phyloP scores from a whole-genome alignment of 2,113 vertebrate species.

The Oncorhynchus clarkii region DNA sequence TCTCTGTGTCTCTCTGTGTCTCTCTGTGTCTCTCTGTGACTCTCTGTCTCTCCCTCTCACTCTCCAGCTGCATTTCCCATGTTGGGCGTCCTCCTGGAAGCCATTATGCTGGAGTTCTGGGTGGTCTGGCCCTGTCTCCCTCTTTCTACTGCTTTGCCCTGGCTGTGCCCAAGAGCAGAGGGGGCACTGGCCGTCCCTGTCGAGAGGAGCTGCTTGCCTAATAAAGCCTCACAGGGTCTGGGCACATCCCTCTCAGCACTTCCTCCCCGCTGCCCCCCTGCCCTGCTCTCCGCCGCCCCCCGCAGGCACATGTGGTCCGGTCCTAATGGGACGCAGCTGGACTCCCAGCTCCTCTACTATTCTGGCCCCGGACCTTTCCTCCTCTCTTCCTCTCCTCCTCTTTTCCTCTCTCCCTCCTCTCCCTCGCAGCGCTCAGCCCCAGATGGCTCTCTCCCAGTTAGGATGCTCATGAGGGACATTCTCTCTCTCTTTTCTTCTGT shows the following conservation, averaged over 20 bases:
- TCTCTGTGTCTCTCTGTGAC: not conserved
- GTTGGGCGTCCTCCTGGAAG: slow-evolving; percentile 77
- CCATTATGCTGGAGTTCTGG: slow-evolving; percentile 83
- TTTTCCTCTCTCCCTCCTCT: slow-evolving; percentile 11
- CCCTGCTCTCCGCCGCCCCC: slow-evolving; percentile 84
- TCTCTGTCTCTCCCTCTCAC: not conserved
- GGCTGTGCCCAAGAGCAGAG: slow-evolving; percentile 85
- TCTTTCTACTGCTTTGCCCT: slow-evolving; percentile 85
- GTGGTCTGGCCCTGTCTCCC: slow-evolving; percentile 82
- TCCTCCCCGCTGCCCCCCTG: slow-evolving; percentile 88
- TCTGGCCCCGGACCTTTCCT: not conserved
- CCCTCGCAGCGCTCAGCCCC: not conserved
- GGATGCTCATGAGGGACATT: not conserved
- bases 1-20: not conserved
- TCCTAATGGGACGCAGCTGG: slow-evolving; percentile 99
- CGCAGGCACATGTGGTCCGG: slow-evolving; percentile 88
- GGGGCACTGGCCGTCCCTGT: slow-evolving; percentile 72
- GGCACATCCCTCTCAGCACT: slow-evolving; percentile 76
- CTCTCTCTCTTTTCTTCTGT: slow-evolving; percentile 9
- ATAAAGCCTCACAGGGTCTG: slow-evolving; percentile 95
- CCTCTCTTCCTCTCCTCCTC: slow-evolving; percentile 12
- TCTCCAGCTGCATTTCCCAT: slow-evolving; percentile 68
- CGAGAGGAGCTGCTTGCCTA: slow-evolving; percentile 84
- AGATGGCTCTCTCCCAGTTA: not conserved
- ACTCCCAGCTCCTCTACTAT: slow-evolving; percentile 82